phyloP scores from a whole-genome alignment of 2,113 vertebrate species.

The Numida meleagris region DNA sequence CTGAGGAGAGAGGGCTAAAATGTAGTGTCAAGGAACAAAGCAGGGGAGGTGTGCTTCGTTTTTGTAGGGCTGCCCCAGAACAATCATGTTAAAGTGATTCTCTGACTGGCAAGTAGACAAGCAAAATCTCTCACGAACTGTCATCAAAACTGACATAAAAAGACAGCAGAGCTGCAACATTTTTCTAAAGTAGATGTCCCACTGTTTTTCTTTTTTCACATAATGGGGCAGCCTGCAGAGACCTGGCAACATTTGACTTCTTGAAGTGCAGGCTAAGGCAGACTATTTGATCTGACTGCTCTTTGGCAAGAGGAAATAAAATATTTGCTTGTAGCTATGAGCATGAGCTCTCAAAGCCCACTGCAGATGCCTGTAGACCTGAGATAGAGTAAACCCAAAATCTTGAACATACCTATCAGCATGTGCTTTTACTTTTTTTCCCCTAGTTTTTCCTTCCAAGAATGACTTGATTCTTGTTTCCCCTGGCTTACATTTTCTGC shows the following conservation, averaged over 20 bases:
- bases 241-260: background rate
- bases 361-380: background rate
- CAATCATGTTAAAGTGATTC: background rate
- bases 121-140: background rate
- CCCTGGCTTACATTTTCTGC: background rate
- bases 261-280: background rate
- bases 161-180: background rate
- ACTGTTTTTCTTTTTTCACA: background rate
- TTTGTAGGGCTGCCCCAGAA: background rate
- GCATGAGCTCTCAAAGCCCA: background rate
- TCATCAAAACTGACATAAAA: background rate
- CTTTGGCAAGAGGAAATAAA: background rate
- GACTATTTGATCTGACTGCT: background rate
- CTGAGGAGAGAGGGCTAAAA: background rate
- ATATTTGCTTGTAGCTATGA: background rate
- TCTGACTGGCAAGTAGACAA: background rate
- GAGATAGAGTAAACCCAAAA: background rate
- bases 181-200: background rate
- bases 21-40: background rate
- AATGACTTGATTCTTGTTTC: background rate
- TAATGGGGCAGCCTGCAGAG: background rate
- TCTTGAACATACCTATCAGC: background rate
- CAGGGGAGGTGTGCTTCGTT: background rate
- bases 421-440: rapidly evolving
- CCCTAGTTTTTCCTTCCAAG: background rate